phyloP scores from a whole-genome alignment of 1,140 invertebrate genomes.

The Parasteatoda tepidariorum region DNA sequence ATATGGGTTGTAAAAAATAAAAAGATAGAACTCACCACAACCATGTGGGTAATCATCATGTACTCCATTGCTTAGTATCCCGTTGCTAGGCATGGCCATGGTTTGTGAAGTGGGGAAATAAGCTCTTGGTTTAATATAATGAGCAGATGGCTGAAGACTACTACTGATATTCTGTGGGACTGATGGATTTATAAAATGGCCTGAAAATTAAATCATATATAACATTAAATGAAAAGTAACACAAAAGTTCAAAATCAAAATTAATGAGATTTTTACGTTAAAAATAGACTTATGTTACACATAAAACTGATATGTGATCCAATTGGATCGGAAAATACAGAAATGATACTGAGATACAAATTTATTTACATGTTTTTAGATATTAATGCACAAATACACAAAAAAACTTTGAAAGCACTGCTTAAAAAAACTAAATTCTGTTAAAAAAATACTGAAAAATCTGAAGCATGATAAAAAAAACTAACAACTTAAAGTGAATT shows the following conservation, averaged over 20 bases:
- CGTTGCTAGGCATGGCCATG: conserved; percentile 30
- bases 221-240: too few species aligned
- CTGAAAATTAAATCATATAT: too few species aligned
- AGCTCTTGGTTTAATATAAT: conserved; percentile 49
- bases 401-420: too few species aligned
- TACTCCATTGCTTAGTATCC: conserved; percentile 30
- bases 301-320: neutral
- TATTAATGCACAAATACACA: neutral
- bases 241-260: too few species aligned
- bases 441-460: too few species aligned
- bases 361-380: too few species aligned
- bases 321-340: too few species aligned
- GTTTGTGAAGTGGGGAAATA: conserved; percentile 19
- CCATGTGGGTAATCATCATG: conserved; percentile 21
- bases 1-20: too few species aligned
- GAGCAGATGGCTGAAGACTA: conserved; percentile 44
- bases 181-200: conserved; percentile 15
- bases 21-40: conserved; percentile 19
- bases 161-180: conserved; percentile 35
- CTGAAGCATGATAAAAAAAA: too few species aligned
- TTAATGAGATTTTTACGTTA: too few species aligned
- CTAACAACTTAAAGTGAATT: too few species aligned
- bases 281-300: neutral
- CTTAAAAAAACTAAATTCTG: too few species aligned
- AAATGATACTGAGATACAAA: neutral